These are phyloP conservation scores for Phthorimaea operculella DNA, from an alignment of 1,140 invertebrate species.

Conservation along the genomic window DNA sequence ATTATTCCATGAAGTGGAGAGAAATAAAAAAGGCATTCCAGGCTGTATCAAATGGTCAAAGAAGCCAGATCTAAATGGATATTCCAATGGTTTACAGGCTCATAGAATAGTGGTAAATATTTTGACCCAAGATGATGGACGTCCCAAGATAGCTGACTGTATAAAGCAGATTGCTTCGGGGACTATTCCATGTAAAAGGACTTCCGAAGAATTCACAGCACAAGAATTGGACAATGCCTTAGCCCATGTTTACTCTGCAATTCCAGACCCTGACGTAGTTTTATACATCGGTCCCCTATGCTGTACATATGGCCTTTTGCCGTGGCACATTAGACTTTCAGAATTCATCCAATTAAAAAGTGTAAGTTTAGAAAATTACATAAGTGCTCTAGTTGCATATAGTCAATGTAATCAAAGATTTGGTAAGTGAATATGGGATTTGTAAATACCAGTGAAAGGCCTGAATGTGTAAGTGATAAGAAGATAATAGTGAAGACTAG, in stretches of 20 bases:
- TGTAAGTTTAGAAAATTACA: slow-evolving; percentile 68
- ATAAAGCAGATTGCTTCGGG: slow-evolving; percentile 43
- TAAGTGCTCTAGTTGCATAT: slow-evolving; percentile 70
- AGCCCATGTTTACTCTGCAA: slow-evolving; percentile 49
- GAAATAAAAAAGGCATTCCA: slow-evolving; percentile 60
- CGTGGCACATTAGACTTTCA: slow-evolving; percentile 78
- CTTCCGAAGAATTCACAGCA: slow-evolving; percentile 37
- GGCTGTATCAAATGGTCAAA: slow-evolving; percentile 70
- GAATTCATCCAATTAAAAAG: slow-evolving; percentile 74
- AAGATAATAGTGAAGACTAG: background rate
- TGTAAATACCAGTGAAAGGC: slow-evolving; percentile 16
- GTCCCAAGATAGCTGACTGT: slow-evolving; percentile 63
- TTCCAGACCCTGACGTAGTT: slow-evolving; percentile 76
- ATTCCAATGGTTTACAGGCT: slow-evolving; percentile 70
- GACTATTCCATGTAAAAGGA: slow-evolving; percentile 23
- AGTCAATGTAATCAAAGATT: slow-evolving; percentile 75
- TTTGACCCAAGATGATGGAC: slow-evolving; percentile 66
- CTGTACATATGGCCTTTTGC: slow-evolving; percentile 72
- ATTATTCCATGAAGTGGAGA: slow-evolving; percentile 68
- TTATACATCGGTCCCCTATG: slow-evolving; percentile 71
- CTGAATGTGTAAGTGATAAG: slow-evolving; percentile 24
- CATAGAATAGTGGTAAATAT: slow-evolving; percentile 61
- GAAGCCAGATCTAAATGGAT: slow-evolving; percentile 57
- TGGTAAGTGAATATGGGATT: slow-evolving; percentile 68
- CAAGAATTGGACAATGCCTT: slow-evolving; percentile 66